Evolutionary conservation across 2,797 vertebrate genomes (phyloP).

Genomic region (Poecilia gillii): DNA sequence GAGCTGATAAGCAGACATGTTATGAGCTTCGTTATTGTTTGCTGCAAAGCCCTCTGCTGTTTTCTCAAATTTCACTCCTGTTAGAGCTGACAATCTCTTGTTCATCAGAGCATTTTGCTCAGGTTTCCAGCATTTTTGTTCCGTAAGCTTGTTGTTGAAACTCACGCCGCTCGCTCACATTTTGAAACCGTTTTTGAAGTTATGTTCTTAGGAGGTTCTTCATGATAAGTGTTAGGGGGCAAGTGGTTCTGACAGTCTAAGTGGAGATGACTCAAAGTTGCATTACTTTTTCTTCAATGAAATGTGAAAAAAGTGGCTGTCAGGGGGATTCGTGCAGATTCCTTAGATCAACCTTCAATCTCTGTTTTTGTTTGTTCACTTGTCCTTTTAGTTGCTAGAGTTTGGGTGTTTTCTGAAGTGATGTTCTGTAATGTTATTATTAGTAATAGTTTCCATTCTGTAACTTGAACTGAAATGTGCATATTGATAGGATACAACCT

Average conservation of each 20-base stretch:
- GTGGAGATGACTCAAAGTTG: constrained; percentile 57
- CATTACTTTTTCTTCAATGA: constrained; percentile 50
- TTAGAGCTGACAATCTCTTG: constrained; percentile 36
- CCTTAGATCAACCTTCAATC: constrained; percentile 36
- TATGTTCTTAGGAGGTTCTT: constrained; percentile 47
- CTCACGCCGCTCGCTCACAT: constrained; percentile 34
- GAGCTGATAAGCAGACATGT: constrained; percentile 45
- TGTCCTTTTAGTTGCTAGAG: constrained; percentile 31
- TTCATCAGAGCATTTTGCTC: constrained; percentile 49
- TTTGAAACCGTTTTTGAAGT: constrained; percentile 47
- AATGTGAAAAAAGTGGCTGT: constrained; percentile 56
- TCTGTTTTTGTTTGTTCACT: constrained; percentile 9
- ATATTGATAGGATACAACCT: neutral
- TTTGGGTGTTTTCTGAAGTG: constrained; percentile 29
- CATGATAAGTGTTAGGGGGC: constrained; percentile 41
- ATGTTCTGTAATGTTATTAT: neutral
- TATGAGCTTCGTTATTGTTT: constrained; percentile 31
- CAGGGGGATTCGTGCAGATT: constrained; percentile 49
- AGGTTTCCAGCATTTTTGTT: neutral
- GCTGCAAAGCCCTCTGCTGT: constrained; percentile 25
- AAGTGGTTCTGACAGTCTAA: constrained; percentile 57
- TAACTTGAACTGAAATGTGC: neutral
- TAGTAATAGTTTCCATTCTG: too few relatives aligned
- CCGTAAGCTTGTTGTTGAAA: constrained; percentile 34
- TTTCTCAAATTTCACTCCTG: constrained; percentile 36